Base-by-base conservation (phyloP, 2,113 vertebrate genomes). In the Podocnemis expansa region DNA sequence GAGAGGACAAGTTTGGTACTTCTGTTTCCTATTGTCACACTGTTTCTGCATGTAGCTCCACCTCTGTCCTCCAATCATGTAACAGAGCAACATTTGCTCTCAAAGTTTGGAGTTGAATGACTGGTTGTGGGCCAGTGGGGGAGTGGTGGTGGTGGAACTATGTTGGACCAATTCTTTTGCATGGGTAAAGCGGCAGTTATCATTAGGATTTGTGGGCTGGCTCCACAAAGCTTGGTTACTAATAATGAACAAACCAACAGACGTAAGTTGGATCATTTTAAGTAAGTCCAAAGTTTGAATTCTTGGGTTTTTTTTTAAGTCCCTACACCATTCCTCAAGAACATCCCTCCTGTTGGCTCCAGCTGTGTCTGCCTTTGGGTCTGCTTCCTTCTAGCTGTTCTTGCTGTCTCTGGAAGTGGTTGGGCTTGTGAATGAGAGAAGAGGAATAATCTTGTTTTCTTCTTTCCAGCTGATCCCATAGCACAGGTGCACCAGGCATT, bases 401-500 rank as follows among this genome's bases (percentile, higher is more conserved):
- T 78, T 82, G 43, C 21, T 49, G 2, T 78, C 1, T 24, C 10
- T 34, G 25, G n/a, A 91, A 43, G 24, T 73, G 27, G 17, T 13
- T 84, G 0, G 1, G 0, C 0, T 1, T 0, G 2, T 38, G 17
- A 25, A 1, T 13, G 60, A 80, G n/a, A 91, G 55, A 84, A 80
- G 41, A 12, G 21, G 2, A 82, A 11, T 1, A 25, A 47, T 60
- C 82, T 89, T 63, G 58, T 25, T 79, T n/a, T 87, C 16, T 93
- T 89, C 34, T 88, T 34, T 96, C 9, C 97, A 99, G 99, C 98
- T 4, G 99, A 99, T 96, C 99, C 99, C 89, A 98, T 99, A 3
- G 99, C 99, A 51, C 99, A 99, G 96, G 98, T 99, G 87, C 99
- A 99, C 97, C 98, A 99, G 95, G 98, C 99, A 0, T 99, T 99